Percentiles rank a stretch among this genome's conserved stretches.
Evolutionary conservation across 2,113 vertebrate species (phyloP).

Genomic region (Tringa solitaria): DNA sequence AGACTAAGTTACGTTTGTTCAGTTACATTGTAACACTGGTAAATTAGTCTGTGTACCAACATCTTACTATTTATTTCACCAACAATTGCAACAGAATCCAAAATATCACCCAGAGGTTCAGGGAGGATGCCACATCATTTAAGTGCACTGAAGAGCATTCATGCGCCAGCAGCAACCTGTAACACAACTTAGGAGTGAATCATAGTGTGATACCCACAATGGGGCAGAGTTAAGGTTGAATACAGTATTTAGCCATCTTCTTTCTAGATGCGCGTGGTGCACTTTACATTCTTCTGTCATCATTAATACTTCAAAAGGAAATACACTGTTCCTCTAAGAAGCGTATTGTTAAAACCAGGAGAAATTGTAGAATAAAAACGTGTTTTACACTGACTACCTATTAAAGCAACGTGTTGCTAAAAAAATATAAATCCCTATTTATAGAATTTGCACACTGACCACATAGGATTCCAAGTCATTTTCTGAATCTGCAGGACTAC

Average conservation of each 20-base stretch:
- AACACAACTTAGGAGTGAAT: not conserved
- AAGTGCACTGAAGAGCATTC: not conserved
- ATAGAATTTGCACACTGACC: not conserved
- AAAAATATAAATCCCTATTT: not conserved
- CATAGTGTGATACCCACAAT: fast-evolving
- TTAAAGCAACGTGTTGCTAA: not conserved
- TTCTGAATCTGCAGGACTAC: not conserved
- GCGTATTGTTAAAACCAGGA: not conserved
- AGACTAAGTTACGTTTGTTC: not conserved
- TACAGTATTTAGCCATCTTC: not conserved
- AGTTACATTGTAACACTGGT: not conserved
- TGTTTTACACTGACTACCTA: not conserved
- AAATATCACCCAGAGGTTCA: not conserved
- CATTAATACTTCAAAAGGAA: not conserved
- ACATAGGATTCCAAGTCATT: not conserved
- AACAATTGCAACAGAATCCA: not conserved
- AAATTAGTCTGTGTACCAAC: not conserved
- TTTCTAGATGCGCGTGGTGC: fast-evolving
- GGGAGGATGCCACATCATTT: not conserved
- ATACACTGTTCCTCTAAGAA: not conserved
- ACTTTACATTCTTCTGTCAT: not conserved
- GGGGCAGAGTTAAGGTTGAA: not conserved
- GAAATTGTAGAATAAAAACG: not conserved
- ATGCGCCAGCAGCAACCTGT: not conserved
- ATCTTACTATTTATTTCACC: not conserved